These are phyloP conservation scores for Pogona vitticeps DNA, from an alignment of 2,113 vertebrate genomes.

Conservation along the genomic window DNA sequence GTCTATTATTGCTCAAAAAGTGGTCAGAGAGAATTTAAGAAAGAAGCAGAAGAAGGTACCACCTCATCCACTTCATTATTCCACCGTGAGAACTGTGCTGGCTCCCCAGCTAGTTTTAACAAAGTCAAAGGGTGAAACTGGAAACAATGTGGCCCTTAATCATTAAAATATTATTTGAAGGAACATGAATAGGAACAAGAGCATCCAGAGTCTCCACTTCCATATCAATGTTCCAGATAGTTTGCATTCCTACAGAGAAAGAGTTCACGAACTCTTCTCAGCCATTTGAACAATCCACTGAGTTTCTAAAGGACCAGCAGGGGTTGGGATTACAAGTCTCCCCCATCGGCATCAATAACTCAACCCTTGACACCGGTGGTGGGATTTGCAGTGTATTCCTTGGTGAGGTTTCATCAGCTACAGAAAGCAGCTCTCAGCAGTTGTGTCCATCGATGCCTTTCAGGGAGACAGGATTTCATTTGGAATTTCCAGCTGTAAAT, in stretches of 20 bases:
- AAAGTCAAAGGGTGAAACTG: constrained; percentile 46
- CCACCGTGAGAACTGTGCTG: not conserved
- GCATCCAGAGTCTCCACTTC: constrained; percentile 66
- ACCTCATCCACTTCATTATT: constrained; percentile 9
- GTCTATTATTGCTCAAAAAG: not conserved
- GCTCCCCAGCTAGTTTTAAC: not conserved
- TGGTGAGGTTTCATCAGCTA: constrained; percentile 53
- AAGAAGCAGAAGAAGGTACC: not conserved
- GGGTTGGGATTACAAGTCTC: constrained; percentile 79
- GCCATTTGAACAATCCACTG: constrained; percentile 80
- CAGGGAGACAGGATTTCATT: constrained; percentile 47
- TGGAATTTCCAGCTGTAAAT: constrained; percentile 54
- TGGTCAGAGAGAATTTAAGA: not conserved
- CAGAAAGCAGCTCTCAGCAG: constrained; percentile 56
- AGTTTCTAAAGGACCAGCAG: constrained; percentile 83
- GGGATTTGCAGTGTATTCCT: constrained; percentile 71
- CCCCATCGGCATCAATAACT: constrained; percentile 81
- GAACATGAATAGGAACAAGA: constrained; percentile 73
- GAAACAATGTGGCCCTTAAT: constrained; percentile 56
- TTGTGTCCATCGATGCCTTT: constrained; percentile 42
- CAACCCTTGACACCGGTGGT: constrained; percentile 72
- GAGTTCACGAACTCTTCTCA: constrained; percentile 84
- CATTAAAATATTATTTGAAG: constrained; percentile 73
- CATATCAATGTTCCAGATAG: constrained; percentile 79
- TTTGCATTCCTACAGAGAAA: constrained; percentile 80